A percentile compares a stretch with the other conserved stretches of the same genome.
Conservation (phyloP, 2,113 vertebrate genomes). For the Calyptommatus sinebrachiatus region DNA sequence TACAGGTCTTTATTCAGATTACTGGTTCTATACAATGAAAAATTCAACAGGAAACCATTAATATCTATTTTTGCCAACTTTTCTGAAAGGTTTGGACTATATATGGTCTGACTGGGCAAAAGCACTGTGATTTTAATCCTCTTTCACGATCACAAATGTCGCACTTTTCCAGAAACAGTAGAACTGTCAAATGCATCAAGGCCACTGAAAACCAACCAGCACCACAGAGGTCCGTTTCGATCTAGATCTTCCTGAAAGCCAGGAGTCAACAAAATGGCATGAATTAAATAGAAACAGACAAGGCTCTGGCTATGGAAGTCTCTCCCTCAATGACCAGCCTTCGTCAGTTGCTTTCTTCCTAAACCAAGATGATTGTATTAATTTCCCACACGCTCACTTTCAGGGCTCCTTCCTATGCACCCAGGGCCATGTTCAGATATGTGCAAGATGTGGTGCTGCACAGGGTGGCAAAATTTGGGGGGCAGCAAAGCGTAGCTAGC, state of each 20-base stretch:
- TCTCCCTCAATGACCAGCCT: slow-evolving; percentile 5
- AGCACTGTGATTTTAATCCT: neutral
- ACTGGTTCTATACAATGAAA: too few relatives aligned
- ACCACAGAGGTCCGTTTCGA: neutral
- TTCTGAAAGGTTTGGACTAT: neutral
- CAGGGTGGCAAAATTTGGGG: too few relatives aligned
- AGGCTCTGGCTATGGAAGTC: slow-evolving; percentile 1
- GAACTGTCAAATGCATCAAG: neutral
- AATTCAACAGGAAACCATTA: neutral
- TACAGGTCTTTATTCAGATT: too few relatives aligned
- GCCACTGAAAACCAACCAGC: neutral
- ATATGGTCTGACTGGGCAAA: neutral
- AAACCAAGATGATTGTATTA: neutral
- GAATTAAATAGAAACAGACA: neutral
- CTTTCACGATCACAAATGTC: neutral
- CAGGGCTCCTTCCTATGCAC: neutral
- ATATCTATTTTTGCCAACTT: neutral
- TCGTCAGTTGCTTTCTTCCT: neutral
- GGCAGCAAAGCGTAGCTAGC: too few relatives aligned
- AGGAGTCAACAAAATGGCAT: neutral
- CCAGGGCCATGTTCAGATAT: too few relatives aligned
- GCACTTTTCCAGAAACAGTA: slow-evolving; percentile 2
- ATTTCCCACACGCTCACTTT: neutral
- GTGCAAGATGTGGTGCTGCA: too few relatives aligned
- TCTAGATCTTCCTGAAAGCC: neutral